Evolutionary conservation across 2,113 vertebrate genomes (phyloP).

Genomic region (Dinomys branickii): DNA sequence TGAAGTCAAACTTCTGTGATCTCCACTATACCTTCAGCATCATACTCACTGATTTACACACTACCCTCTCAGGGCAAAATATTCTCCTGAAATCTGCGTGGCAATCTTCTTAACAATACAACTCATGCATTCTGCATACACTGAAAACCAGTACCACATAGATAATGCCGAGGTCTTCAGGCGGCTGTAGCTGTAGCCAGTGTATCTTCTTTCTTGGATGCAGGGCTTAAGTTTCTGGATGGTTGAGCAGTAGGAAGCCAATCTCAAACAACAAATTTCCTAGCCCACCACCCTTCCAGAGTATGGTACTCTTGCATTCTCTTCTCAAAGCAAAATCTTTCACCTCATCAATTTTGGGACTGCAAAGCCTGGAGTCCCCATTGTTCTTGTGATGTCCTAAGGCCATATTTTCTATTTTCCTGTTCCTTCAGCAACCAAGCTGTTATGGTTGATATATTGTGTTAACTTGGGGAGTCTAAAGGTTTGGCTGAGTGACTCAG

Average conservation of each 20-base stretch:
- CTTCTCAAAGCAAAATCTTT: neutral
- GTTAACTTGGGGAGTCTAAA: too few relatives aligned
- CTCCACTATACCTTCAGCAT: neutral
- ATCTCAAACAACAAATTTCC: neutral
- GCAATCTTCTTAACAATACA: neutral
- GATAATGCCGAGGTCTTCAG: neutral
- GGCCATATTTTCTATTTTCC: neutral
- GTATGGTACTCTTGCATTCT: neutral
- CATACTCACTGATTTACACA: neutral
- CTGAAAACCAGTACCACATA: neutral
- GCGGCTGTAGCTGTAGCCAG: neutral
- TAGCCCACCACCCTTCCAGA: neutral
- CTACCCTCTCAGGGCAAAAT: neutral
- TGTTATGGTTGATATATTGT: too few relatives aligned
- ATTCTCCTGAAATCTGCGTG: neutral
- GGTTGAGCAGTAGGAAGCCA: neutral
- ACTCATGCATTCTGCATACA: neutral
- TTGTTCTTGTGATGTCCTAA: neutral
- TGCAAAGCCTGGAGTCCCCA: neutral
- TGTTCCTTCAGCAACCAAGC: neutral
- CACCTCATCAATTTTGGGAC: neutral
- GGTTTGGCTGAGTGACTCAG: too few relatives aligned
- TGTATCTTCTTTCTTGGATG: neutral
- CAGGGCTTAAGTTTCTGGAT: neutral
- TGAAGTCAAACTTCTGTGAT: neutral